Evolutionary conservation across 2,113 vertebrate species (phyloP), one percentile per base, ranked within the genome.

Genomic region (Rhineura floridana): DNA sequence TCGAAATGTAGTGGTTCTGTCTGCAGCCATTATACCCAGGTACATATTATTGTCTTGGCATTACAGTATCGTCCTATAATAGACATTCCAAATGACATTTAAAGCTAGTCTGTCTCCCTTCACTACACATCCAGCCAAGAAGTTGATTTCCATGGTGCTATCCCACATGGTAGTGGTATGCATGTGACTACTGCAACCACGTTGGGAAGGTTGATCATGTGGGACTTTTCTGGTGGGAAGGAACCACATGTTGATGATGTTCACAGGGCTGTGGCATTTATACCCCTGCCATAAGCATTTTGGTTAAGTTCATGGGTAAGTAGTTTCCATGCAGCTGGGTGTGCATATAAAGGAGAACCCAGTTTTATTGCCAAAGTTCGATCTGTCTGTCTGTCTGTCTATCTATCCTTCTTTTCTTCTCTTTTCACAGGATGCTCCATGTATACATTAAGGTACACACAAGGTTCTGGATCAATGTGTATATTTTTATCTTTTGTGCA

Each of bases 1-100:
- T 96, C 94, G 96, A 96, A 91, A 83, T 98, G 98, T 94, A 96
- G 88, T 0, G 95, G 98, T 23, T 94, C 98, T 0, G 97, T 98
- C 67, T 98, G 98, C 94, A 97, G 97, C 86, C 98, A 99, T 95
- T 98, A 98, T 81, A 99, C 98, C 0, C 98, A 98, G 98, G 98
- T 98, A 95, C 6, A 1, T n/a, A 44, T n/a, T 17, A 23, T 90
- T 92, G 2, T 0, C 81, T 33, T 0, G 48, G 52, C 13, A 1
- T 48, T 36, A 73, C 28, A 7, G 8, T 42, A 52, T 28, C 33
- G 8, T 79, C 50, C 13, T 52, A 19, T 59, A 59, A 59, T 30
- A 36, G 25, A 2, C 23, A 19, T 25, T 67, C 39, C 44, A 86
- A 48, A 9, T 36, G 7, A 30, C 39, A 30, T 55, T 84, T 84